A percentile compares a stretch with the other conserved stretches of the same genome.
phyloP scores from a whole-genome alignment of 2,797 vertebrate genomes.

The Spinibarbus caldwelli region DNA sequence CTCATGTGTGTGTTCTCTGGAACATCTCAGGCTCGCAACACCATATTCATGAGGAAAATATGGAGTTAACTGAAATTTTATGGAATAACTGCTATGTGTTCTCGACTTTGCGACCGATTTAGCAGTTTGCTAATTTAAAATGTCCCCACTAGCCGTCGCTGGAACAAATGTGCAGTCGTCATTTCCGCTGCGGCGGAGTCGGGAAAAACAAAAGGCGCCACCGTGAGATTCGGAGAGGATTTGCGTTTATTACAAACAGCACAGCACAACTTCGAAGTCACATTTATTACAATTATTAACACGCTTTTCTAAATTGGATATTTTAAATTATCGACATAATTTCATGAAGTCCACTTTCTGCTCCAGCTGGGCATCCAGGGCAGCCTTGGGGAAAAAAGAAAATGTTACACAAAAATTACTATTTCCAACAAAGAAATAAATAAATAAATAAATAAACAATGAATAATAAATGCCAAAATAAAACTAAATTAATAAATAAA shows the following conservation, averaged over 20 bases:
- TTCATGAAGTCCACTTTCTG: slow-evolving; percentile 73
- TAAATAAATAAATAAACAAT: neutral
- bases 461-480: neutral
- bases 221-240: slow-evolving; percentile 12
- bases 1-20: slow-evolving; percentile 66
- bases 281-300: neutral
- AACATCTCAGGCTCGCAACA: slow-evolving; percentile 63
- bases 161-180: slow-evolving; percentile 67
- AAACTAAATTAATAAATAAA: slow-evolving; percentile 2
- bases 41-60: neutral
- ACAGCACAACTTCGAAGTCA: neutral
- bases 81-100: neutral
- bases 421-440: neutral
- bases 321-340: slow-evolving; percentile 53
- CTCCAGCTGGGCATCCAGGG: slow-evolving; percentile 79
- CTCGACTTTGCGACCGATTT: slow-evolving; percentile 65
- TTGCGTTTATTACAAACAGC: slow-evolving; percentile 20
- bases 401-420: slow-evolving; percentile 33
- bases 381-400: slow-evolving; percentile 70
- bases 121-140: slow-evolving; percentile 76
- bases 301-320: too few relatives aligned
- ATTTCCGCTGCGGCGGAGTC: slow-evolving; percentile 65
- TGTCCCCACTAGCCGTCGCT: slow-evolving; percentile 78
- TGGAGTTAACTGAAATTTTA: slow-evolving; percentile 26
- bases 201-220: neutral